A percentile compares a stretch with the other conserved stretches of the same genome.
These are phyloP conservation scores for Bombus waltoni DNA, from an alignment of 1,140 invertebrate genomes.

Conservation along the genomic window DNA sequence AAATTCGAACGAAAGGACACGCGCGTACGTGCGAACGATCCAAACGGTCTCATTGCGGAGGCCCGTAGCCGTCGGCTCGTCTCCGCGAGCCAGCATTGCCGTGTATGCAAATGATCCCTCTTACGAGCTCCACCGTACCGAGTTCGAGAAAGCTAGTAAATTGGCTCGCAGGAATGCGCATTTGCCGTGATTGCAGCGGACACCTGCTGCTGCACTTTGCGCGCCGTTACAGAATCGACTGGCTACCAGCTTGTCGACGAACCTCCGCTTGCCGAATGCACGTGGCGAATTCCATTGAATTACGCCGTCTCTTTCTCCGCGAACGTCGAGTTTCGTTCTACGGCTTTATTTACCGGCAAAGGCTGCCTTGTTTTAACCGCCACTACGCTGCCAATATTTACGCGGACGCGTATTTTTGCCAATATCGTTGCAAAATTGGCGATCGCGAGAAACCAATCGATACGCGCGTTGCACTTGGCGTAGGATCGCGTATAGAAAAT, in stretches of 20 bases:
- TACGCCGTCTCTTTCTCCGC: neutral
- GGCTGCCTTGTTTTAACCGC: too few species aligned
- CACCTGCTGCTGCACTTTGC: slow-evolving; percentile 72
- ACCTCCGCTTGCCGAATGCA: slow-evolving; percentile 16
- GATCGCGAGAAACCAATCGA: too few species aligned
- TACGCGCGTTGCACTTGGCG: too few species aligned
- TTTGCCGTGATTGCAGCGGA: slow-evolving; percentile 74
- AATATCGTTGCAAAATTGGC: too few species aligned
- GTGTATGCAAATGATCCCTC: slow-evolving; percentile 67
- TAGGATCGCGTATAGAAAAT: too few species aligned
- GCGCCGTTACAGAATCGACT: slow-evolving; percentile 58
- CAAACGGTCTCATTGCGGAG: slow-evolving; percentile 44
- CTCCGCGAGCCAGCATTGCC: slow-evolving; percentile 5
- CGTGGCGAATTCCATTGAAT: slow-evolving; percentile 35
- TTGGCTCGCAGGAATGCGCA: slow-evolving; percentile 74
- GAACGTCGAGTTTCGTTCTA: neutral
- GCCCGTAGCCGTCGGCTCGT: slow-evolving; percentile 11
- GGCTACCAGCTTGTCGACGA: slow-evolving; percentile 19
- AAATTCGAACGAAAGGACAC: slow-evolving; percentile 50
- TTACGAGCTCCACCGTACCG: slow-evolving; percentile 48
- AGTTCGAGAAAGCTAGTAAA: slow-evolving; percentile 78
- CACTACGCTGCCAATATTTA: too few species aligned
- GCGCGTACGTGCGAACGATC: slow-evolving; percentile 42
- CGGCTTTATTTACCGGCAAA: too few species aligned
- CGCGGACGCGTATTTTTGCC: too few species aligned